phyloP scores from a whole-genome alignment of 2,888 invertebrate genomes.

The Allolobophora icterica region DNA sequence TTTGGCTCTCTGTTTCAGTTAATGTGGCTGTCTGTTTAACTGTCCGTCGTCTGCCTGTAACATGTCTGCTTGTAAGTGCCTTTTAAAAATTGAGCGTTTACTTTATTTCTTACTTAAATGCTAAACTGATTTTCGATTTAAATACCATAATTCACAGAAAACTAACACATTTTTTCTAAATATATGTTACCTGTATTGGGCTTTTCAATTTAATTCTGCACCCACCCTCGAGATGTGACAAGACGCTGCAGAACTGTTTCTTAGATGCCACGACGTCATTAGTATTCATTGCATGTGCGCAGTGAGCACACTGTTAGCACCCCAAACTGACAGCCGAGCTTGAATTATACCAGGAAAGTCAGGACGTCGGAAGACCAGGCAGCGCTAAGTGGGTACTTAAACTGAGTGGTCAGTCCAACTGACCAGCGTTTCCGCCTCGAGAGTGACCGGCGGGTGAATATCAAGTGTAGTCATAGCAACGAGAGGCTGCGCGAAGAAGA shows the following conservation, averaged over 20 bases:
- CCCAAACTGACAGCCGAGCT: not conserved
- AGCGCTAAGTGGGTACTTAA: constrained; percentile 17
- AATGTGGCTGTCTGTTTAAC: not conserved
- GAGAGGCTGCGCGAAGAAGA: not conserved
- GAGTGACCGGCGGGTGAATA: not conserved
- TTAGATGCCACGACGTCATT: not conserved
- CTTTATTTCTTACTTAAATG: not conserved
- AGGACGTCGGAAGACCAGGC: constrained; percentile 3
- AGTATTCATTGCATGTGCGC: not conserved
- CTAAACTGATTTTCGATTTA: not conserved
- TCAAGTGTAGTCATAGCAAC: constrained; percentile 2
- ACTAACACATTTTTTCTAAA: too few species aligned
- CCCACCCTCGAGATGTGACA: too few species aligned
- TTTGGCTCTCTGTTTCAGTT: not conserved
- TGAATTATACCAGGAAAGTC: constrained; percentile 11
- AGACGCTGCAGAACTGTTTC: not conserved
- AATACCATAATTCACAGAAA: too few species aligned
- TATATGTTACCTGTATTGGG: too few species aligned
- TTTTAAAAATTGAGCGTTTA: not conserved
- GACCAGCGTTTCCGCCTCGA: not conserved
- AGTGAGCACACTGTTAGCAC: not conserved
- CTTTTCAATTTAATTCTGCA: too few species aligned
- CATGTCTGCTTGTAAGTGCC: not conserved
- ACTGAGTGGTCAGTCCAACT: constrained; percentile 1
- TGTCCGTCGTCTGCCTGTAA: not conserved